These are phyloP conservation scores for Lithophane socia DNA, from an alignment of 2,888 invertebrate genomes.

Conservation along the genomic window DNA sequence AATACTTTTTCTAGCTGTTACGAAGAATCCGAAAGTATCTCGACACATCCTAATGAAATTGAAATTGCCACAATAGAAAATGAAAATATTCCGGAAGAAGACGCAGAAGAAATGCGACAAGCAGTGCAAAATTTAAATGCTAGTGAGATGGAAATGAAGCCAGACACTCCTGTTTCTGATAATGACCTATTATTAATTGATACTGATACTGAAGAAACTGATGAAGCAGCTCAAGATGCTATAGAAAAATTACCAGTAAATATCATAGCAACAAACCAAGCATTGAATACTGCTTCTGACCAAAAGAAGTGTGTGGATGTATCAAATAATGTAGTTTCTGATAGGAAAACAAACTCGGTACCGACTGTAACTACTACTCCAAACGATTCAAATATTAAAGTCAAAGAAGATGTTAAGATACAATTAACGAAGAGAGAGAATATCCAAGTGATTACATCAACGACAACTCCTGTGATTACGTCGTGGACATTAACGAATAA, in stretches of 20 bases:
- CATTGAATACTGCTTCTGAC: conserved; percentile 73
- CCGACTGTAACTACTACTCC: conserved; percentile 76
- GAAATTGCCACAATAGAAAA: conserved; percentile 85
- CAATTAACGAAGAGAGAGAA: conserved; percentile 80
- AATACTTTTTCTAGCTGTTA: conserved; percentile 90
- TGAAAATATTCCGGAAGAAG: conserved; percentile 92
- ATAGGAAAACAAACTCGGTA: conserved; percentile 80
- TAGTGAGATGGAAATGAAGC: conserved; percentile 93
- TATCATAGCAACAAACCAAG: conserved; percentile 82
- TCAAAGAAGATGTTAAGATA: conserved; percentile 80
- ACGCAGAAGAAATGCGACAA: conserved; percentile 95
- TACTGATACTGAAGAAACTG: conserved; percentile 95
- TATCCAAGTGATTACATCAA: conserved; percentile 81
- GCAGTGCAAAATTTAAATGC: conserved; percentile 95
- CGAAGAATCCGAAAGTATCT: conserved; percentile 87
- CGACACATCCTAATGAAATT: conserved; percentile 82
- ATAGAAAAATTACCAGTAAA: conserved; percentile 81
- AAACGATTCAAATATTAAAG: conserved; percentile 76
- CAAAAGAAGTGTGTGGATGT: conserved; percentile 82
- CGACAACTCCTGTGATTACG: conserved; percentile 89
- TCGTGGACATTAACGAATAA: conserved; percentile 89
- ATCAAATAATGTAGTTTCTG: conserved; percentile 74
- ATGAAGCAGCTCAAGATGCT: conserved; percentile 89
- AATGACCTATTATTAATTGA: conserved; percentile 96
- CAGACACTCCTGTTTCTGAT: conserved; percentile 96